A percentile compares a stretch with the other conserved stretches of the same genome.
Conservation (phyloP, 2,113 vertebrate species). For the Candoia aspera region DNA sequence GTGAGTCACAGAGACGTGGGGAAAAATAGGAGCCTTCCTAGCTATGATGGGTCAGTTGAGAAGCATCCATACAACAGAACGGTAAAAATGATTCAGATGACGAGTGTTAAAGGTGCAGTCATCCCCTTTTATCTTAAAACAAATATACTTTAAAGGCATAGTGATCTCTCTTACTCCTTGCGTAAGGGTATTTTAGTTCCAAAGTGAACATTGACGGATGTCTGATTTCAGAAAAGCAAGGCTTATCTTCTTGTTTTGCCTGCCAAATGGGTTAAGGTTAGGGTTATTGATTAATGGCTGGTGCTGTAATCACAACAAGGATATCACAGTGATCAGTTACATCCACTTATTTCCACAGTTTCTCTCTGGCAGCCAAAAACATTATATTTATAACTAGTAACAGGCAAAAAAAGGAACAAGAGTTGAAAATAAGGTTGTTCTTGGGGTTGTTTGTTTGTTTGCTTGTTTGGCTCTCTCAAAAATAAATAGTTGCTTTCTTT, state of each 20-base stretch:
- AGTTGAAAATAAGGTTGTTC: neutral
- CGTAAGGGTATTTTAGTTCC: neutral
- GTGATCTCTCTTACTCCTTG: neutral
- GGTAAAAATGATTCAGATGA: conserved; percentile 60
- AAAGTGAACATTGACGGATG: neutral
- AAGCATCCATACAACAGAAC: conserved; percentile 63
- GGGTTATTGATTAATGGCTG: neutral
- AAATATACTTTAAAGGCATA: neutral
- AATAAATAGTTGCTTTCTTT: neutral
- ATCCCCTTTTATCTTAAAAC: conserved; percentile 52
- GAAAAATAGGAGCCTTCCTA: conserved; percentile 49
- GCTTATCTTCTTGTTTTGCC: neutral
- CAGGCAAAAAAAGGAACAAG: neutral
- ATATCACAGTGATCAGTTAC: neutral
- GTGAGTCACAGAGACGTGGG: conserved; percentile 42
- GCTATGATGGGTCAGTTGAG: conserved; percentile 68
- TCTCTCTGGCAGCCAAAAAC: neutral
- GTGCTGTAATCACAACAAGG: neutral
- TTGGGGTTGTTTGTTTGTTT: neutral
- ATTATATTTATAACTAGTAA: neutral
- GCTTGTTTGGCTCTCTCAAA: neutral
- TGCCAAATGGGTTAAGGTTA: neutral
- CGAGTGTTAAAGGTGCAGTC: conserved; percentile 73
- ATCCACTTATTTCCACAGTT: neutral
- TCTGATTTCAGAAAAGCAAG: neutral